Conservation (phyloP, 2,113 vertebrate genomes). For the Sminthopsis crassicaudata region DNA sequence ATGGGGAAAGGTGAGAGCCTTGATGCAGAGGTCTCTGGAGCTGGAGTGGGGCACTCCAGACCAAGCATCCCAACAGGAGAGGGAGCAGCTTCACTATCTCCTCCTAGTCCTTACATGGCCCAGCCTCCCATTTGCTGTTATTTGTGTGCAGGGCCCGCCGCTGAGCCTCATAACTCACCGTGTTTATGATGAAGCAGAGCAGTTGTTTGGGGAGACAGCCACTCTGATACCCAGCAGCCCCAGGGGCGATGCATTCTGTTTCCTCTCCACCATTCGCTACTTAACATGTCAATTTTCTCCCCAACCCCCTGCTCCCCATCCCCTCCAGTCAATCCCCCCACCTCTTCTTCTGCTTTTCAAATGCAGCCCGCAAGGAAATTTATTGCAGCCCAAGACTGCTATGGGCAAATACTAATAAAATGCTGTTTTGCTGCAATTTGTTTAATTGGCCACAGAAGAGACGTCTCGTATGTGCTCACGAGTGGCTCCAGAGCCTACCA, state of each 20-base stretch:
- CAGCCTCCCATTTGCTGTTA: conserved; percentile 55
- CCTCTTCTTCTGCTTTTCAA: conserved; percentile 76
- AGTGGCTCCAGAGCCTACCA: conserved; percentile 68
- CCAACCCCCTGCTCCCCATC: conserved; percentile 53
- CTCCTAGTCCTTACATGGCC: neutral
- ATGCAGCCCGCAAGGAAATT: conserved; percentile 90
- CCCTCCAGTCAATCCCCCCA: neutral
- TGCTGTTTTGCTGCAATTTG: conserved; percentile 93
- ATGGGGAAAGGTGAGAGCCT: neutral
- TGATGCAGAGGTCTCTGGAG: neutral
- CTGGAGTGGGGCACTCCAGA: neutral
- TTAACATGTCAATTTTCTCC: conserved; percentile 91
- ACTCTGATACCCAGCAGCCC: conserved; percentile 86
- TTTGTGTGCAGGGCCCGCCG: neutral
- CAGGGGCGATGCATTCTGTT: conserved; percentile 84
- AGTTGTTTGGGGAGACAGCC: conserved; percentile 91
- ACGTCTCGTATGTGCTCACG: conserved; percentile 79
- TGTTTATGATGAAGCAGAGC: conserved; percentile 89
- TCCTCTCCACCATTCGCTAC: conserved; percentile 86
- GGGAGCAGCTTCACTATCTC: neutral
- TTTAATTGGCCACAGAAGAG: conserved; percentile 97
- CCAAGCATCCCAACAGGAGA: neutral
- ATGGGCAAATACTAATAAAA: conserved; percentile 97
- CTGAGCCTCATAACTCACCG: conserved; percentile 79
- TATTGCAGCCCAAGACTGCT: conserved; percentile 89